Conservation (phyloP, 2,113 vertebrate genomes). For the Apteryx mantelli region DNA sequence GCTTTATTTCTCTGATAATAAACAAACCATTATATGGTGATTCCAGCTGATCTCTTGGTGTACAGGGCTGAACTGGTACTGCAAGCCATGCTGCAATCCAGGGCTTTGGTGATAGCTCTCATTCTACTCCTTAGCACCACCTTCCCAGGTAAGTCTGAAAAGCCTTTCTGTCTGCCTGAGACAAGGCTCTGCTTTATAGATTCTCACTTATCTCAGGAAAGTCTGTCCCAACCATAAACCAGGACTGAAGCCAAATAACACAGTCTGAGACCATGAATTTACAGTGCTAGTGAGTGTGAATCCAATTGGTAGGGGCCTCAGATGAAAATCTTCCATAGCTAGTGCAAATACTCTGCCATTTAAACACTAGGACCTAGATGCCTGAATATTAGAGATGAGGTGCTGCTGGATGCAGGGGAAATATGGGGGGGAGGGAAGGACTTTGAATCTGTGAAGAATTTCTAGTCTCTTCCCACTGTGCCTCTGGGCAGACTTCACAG, state of each 20-base stretch:
- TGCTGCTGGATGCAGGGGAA: background rate
- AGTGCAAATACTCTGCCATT: background rate
- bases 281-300: rapidly evolving
- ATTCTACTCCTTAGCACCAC: slow-evolving; percentile 59
- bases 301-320: background rate
- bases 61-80: background rate
- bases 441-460: background rate
- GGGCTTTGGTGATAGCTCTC: slow-evolving; percentile 54
- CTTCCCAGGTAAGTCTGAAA: slow-evolving; percentile 47
- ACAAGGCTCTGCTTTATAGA: background rate
- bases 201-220: background rate
- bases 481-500: background rate
- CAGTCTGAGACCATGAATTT: background rate
- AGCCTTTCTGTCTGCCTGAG: background rate
- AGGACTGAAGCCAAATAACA: background rate
- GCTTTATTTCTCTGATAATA: background rate
- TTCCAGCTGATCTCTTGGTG: slow-evolving; percentile 10
- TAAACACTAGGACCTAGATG: background rate
- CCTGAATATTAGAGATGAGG: background rate
- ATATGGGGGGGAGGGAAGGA: background rate
- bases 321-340: background rate
- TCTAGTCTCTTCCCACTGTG: background rate
- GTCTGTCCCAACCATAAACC: background rate
- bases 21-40: background rate
- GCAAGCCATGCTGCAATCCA: slow-evolving; percentile 62